phyloP scores from a whole-genome alignment of 2,113 vertebrate species.

The Ochotona curzoniae region DNA sequence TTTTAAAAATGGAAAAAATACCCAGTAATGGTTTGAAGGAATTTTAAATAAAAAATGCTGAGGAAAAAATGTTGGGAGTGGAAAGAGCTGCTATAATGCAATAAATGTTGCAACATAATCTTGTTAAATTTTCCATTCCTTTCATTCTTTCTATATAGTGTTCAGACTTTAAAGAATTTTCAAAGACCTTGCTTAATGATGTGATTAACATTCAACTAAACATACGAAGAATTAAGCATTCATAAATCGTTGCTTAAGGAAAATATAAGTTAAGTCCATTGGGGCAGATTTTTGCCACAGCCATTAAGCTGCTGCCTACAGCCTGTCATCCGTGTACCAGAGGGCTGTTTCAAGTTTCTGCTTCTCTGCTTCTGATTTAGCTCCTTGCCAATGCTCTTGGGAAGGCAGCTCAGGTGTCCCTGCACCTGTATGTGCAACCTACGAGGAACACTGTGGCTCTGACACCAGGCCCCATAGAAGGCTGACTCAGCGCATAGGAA shows the following conservation, averaged over 20 bases:
- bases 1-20: background rate
- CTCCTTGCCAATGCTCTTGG: too few relatives aligned
- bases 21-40: background rate
- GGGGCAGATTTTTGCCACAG: too few relatives aligned
- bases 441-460: too few relatives aligned
- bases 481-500: too few relatives aligned
- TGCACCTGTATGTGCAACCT: too few relatives aligned
- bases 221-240: background rate
- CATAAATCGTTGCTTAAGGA: background rate
- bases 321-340: too few relatives aligned
- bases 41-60: background rate
- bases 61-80: background rate
- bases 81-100: background rate
- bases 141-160: background rate
- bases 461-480: too few relatives aligned
- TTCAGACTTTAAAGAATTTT: background rate
- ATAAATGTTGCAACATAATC: background rate
- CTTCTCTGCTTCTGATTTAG: too few relatives aligned
- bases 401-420: too few relatives aligned
- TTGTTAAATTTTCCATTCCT: background rate
- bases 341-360: too few relatives aligned
- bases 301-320: too few relatives aligned
- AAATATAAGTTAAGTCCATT: background rate
- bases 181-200: background rate
- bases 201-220: background rate